Conservation (phyloP, 2,113 vertebrate species). For the Passer montanus region DNA sequence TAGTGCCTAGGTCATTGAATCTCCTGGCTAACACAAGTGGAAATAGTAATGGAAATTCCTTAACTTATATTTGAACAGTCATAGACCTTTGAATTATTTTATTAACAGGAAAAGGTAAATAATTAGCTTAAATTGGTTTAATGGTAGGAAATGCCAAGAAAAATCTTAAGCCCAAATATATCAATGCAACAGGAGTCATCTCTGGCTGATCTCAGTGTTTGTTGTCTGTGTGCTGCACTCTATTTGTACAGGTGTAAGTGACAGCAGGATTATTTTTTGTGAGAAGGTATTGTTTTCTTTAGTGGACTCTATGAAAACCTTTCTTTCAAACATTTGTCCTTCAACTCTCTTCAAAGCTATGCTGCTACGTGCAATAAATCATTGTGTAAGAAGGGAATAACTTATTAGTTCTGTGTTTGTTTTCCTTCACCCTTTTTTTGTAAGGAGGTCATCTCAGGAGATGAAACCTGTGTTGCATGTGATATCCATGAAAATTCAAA, state of each 20-base stretch:
- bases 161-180: background rate
- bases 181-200: background rate
- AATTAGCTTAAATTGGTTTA: background rate
- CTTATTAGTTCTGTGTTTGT: background rate
- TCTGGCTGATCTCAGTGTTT: background rate
- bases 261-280: background rate
- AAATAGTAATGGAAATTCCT: background rate
- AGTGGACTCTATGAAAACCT: background rate
- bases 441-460: background rate
- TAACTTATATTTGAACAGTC: background rate
- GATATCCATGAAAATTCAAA: background rate
- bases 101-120: background rate
- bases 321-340: background rate
- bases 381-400: background rate
- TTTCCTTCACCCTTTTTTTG: background rate
- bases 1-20: background rate
- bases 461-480: background rate
- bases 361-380: accelerated
- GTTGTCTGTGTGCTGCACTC: background rate
- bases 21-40: background rate
- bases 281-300: background rate
- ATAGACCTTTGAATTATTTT: background rate
- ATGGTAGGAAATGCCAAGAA: background rate
- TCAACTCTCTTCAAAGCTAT: background rate
- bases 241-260: background rate